Conservation (phyloP, 2,797 vertebrate genomes). For the Acestrorhynchus altus region DNA sequence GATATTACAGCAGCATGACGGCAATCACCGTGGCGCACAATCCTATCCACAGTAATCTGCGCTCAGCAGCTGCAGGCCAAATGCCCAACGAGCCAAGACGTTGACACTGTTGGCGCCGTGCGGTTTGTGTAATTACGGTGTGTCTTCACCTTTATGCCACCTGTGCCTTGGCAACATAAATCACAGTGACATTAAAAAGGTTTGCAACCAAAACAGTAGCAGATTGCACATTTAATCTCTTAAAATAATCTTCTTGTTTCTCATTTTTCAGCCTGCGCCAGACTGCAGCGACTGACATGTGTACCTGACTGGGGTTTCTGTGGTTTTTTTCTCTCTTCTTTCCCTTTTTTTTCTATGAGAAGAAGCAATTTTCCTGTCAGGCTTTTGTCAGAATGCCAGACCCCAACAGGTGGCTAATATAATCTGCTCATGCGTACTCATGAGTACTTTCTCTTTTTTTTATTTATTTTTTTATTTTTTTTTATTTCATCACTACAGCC, state of each 20-base stretch:
- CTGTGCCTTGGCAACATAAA: constrained; percentile 28
- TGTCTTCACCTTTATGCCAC: constrained; percentile 41
- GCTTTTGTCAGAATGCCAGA: constrained; percentile 65
- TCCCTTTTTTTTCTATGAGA: constrained; percentile 41
- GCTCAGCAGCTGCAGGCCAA: too few species aligned
- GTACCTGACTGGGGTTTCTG: constrained; percentile 32
- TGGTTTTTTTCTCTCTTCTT: constrained; percentile 16
- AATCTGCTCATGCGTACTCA: constrained; percentile 52
- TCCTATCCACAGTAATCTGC: background rate
- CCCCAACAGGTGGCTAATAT: constrained; percentile 75
- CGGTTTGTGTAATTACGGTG: constrained; percentile 28
- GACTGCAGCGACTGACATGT: constrained; percentile 40
- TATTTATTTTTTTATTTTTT: background rate
- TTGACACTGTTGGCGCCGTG: background rate
- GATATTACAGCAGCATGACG: background rate
- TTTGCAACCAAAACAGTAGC: constrained; percentile 56
- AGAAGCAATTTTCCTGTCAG: constrained; percentile 57
- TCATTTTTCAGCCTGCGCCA: constrained; percentile 41
- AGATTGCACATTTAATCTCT: constrained; percentile 64
- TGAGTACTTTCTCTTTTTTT: background rate
- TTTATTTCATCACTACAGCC: constrained; percentile 3
- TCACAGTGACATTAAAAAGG: constrained; percentile 53
- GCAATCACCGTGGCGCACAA: background rate
- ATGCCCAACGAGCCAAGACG: background rate
- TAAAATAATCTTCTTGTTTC: constrained; percentile 63